Conservation (phyloP, 1,140 invertebrate genomes). For the Lepidurus arcticus region DNA sequence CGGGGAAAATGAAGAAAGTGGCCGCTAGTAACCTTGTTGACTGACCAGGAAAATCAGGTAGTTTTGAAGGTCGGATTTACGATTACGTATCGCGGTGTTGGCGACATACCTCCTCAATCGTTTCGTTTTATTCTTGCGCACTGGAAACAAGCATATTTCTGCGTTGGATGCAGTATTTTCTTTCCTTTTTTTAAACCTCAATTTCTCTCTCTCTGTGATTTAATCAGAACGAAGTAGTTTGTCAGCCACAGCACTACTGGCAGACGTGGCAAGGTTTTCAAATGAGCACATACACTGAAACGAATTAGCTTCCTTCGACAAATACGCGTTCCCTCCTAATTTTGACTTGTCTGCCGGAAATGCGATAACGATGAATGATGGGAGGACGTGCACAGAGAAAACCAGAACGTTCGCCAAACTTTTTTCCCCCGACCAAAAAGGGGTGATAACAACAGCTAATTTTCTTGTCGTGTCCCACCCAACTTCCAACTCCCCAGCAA, state of each 20-base stretch:
- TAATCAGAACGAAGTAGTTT: neutral
- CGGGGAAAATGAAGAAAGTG: neutral
- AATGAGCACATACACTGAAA: neutral
- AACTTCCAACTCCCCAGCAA: neutral
- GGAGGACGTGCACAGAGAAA: neutral
- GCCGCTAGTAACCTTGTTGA: neutral
- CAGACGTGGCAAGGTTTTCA: neutral
- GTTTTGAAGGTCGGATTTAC: neutral
- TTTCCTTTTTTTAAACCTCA: neutral
- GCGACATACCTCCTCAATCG: neutral
- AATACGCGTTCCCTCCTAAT: conserved; percentile 7
- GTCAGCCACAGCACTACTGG: neutral
- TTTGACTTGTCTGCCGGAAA: conserved; percentile 21
- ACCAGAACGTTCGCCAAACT: neutral
- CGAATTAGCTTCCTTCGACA: neutral
- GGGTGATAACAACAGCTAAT: conserved; percentile 17
- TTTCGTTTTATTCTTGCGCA: neutral
- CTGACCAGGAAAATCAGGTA: conserved; percentile 9
- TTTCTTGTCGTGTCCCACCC: neutral
- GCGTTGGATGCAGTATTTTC: too few species aligned
- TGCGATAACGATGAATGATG: conserved; percentile 10
- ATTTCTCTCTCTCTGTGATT: neutral
- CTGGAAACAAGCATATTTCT: too few species aligned
- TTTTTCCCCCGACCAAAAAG: neutral
- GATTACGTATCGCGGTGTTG: neutral